Evolutionary conservation across 2,888 invertebrate genomes (phyloP), one percentile per base, ranked within the genome.

Genomic region (Lysandra bellargus): DNA sequence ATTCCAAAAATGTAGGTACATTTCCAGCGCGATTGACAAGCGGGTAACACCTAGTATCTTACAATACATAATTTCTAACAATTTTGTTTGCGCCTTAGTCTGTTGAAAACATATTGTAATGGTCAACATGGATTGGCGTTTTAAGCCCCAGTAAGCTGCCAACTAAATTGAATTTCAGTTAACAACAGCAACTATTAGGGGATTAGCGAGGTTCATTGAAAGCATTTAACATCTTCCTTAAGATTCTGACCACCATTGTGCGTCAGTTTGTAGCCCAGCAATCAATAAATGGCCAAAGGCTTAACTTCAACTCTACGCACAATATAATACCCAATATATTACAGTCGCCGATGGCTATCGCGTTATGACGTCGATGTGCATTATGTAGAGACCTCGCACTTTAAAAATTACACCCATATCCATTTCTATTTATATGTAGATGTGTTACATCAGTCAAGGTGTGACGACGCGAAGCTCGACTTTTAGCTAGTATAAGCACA

Each of bases 161-260:
- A 61, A 23, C 57, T 1, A 61, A 61, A 61, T 61, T 61, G 61
- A 61, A 61, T 61, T 60, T n/a, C 57, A 57, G 17, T 61, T 61
- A 23, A 23, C 61, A 17, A 23, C 23, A 9, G 49, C 49, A 3
- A 9, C 9, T 49, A 23, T 1, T 61, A 23, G 17, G 23, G 23
- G 23, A 61, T 61, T 23, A 61, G 2, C 2, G 9, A 6, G 9
- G 23, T 61, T 61, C 9, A 61, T 23, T 61, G 2, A 37, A 9
- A 78, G 30, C 9, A 87, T 88, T 87, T 85, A 86, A 88, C 88
- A 88, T 87, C 85, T 85, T 86, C 86, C 85, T 84, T 84, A 23
- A 61, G 61, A n/a, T 23, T 61, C 61, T n/a, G 61, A 61, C 61
- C 60, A 60, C n/a, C 23, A 61, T 61, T 61, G 61, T 61, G 23